Evolutionary conservation across 2,113 vertebrate genomes (phyloP).

Genomic region (Gnathonemus longibarbis): DNA sequence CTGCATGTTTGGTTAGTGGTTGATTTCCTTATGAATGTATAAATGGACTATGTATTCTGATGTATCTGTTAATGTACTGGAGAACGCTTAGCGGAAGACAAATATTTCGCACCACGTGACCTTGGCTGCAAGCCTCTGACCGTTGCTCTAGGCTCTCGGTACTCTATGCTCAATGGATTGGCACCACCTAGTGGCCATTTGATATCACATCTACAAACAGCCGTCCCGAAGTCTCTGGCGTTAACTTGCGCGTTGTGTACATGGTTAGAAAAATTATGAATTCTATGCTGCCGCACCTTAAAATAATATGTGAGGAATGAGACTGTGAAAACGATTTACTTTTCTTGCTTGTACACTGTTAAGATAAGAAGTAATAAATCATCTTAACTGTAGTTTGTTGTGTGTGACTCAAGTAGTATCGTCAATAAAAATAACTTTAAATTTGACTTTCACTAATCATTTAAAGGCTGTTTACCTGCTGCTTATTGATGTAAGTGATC

Average conservation of each 20-base stretch:
- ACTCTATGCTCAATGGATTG: neutral
- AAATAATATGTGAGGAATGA: neutral
- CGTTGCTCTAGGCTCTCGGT: neutral
- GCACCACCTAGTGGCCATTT: constrained; percentile 14
- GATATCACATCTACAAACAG: neutral
- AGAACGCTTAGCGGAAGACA: neutral
- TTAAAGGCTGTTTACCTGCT: neutral
- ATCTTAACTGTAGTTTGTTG: constrained; percentile 15
- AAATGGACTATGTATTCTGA: neutral
- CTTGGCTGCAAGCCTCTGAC: neutral
- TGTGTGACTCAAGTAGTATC: constrained; percentile 20
- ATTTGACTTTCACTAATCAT: neutral
- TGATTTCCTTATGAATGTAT: neutral
- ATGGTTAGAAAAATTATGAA: neutral
- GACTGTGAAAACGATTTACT: neutral
- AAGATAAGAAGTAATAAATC: constrained; percentile 31
- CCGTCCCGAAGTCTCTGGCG: neutral
- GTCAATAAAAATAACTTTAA: constrained; percentile 33
- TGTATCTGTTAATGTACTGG: neutral
- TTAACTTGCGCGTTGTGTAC: neutral
- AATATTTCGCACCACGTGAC: neutral
- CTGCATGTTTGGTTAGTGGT: neutral
- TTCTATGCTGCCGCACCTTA: neutral
- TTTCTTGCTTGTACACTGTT: constrained; percentile 8
- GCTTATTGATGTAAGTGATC: neutral